Base-by-base conservation (phyloP, 2,113 vertebrate genomes). In the Panurus biarmicus region DNA sequence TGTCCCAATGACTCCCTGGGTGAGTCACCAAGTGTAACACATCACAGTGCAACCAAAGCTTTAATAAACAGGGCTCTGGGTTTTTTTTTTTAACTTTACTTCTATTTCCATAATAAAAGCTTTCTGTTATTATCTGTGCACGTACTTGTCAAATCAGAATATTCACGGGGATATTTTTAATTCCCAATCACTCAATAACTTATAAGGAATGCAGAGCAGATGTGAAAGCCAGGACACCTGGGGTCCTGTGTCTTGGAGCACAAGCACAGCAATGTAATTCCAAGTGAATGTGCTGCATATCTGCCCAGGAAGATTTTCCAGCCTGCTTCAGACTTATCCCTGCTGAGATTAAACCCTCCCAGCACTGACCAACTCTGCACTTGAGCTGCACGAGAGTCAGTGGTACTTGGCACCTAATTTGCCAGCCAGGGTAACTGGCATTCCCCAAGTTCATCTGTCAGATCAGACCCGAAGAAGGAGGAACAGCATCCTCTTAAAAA, bases 51-150 rank as follows among this genome's bases (percentile, higher is more conserved):
- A 95, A 85, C 58, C 7, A 0, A 79, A 75, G 79, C 87, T 93
- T 91, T 90, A 58, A 93, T 64, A 90, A 95, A 95, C 75, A 90
- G 56, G 51, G 60, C 50, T 83, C 67, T 83, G 73, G 6, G 0
- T 10, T 10, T 40, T 40, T 31, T 73, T 95, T 95, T 77, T 83
- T 45, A 69, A 76, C 75, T 90, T 86, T 70, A 90, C 76, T 83
- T 57, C 86, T 48, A 88, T 92, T 96, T 94, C 92, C 95, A 94
- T 94, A 94, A 93, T 77, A 92, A 88, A 95, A 92, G 90, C 85
- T 80, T 85, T 79, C 79, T 80, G 85, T 88, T 93, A 93, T 83
- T 96, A 74, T 85, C 83, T 73, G 47, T 77, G 67, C 85, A 51
- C 67, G 51, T 90, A 94, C 69, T 91, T 93, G 79, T 93, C 87